Evolutionary conservation across 2,113 vertebrate species (phyloP).

Genomic region (Colinus virginianus): DNA sequence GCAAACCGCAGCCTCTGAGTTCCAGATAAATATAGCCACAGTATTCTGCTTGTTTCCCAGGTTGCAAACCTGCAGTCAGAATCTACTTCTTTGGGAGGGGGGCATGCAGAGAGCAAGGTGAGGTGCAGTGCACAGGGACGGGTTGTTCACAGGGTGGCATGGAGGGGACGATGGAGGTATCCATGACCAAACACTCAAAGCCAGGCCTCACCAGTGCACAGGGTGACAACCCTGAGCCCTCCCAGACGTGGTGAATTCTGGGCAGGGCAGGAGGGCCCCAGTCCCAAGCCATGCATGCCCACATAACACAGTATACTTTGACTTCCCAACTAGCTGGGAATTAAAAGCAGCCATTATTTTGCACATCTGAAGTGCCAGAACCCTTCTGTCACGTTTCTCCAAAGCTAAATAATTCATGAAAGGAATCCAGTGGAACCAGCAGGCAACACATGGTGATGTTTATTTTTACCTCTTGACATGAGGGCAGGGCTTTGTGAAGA

Average conservation of each 20-base stretch:
- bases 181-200: fast-evolving
- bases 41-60: conserved; percentile 50
- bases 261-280: background rate
- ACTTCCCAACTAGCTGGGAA: background rate
- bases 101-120: background rate
- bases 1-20: conserved; percentile 1
- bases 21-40: conserved; percentile 58
- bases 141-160: fast-evolving
- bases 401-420: conserved; percentile 52
- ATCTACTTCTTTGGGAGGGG: conserved; percentile 47
- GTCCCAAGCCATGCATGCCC: fast-evolving
- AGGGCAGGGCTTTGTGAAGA: background rate
- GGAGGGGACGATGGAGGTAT: background rate
- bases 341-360: conserved; percentile 10
- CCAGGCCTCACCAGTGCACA: background rate
- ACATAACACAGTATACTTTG: background rate
- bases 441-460: background rate
- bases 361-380: background rate
- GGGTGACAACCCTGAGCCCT: background rate
- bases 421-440: background rate
- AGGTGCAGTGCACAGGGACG: background rate
- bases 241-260: fast-evolving
- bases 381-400: background rate
- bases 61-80: conserved; percentile 41
- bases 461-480: background rate